Evolutionary conservation across 2,113 vertebrate genomes (phyloP).

Genomic region (Microtus ochrogaster): DNA sequence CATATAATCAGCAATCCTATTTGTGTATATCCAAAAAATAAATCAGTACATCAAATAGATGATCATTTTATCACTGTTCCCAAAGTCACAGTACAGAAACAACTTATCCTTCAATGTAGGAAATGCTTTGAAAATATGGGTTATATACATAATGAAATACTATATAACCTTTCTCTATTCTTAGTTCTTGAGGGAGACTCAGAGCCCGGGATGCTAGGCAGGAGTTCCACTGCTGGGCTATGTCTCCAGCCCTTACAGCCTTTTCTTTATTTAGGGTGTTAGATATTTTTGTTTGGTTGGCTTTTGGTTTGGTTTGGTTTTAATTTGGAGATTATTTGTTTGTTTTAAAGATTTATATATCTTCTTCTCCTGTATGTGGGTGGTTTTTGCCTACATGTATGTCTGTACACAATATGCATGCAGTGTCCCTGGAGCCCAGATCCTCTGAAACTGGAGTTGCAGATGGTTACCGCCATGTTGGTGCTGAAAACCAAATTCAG

Average conservation of each 20-base stretch:
- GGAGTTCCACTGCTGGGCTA: neutral
- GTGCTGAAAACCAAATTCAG: neutral
- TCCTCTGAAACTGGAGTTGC: neutral
- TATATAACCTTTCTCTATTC: neutral
- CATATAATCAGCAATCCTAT: neutral
- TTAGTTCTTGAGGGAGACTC: neutral
- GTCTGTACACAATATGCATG: neutral
- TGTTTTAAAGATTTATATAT: neutral
- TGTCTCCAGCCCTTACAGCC: neutral
- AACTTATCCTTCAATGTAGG: neutral
- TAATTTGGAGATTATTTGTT: neutral
- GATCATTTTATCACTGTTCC: neutral
- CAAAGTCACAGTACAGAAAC: neutral
- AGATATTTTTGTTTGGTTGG: neutral
- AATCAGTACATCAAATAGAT: neutral
- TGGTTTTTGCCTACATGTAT: neutral
- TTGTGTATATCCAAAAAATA: neutral
- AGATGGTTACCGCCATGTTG: neutral
- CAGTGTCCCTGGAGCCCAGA: neutral
- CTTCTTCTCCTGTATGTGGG: neutral
- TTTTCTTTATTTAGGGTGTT: neutral
- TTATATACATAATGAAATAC: neutral
- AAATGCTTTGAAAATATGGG: neutral
- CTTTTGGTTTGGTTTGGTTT: neutral
- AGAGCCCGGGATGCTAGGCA: too few relatives aligned